Conservation (phyloP, 2,888 invertebrate species). For the Agrotis puta region DNA sequence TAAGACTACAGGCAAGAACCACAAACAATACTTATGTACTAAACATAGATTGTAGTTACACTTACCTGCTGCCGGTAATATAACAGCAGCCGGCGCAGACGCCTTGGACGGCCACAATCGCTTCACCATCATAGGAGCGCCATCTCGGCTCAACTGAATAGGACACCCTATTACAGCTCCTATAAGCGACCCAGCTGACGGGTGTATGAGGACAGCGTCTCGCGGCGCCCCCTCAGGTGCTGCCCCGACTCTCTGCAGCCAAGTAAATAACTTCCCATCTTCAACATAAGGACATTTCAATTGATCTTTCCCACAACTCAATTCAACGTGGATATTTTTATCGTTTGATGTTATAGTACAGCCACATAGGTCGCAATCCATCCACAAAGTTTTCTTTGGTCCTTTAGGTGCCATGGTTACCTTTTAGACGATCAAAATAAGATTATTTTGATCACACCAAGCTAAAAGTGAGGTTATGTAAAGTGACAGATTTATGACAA, state of each 20-base stretch:
- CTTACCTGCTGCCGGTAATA: constrained; percentile 85
- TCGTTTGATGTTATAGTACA: constrained; percentile 91
- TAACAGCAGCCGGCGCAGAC: constrained; percentile 85
- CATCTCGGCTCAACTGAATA: constrained; percentile 79
- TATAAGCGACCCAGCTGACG: constrained; percentile 82
- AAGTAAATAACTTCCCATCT: constrained; percentile 77
- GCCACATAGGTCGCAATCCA: constrained; percentile 92
- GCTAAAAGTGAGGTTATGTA: constrained; percentile 46
- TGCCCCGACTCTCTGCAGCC: constrained; percentile 81
- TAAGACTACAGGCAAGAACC: neutral
- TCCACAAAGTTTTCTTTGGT: constrained; percentile 91
- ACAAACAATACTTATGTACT: neutral
- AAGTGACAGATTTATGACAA: constrained; percentile 12
- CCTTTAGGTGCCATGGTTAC: constrained; percentile 84
- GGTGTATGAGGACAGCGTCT: constrained; percentile 84
- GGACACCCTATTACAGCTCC: constrained; percentile 85
- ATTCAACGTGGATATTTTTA: constrained; percentile 87
- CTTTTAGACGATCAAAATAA: neutral
- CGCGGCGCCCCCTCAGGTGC: constrained; percentile 82
- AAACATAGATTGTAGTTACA: neutral
- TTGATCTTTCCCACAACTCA: constrained; percentile 88
- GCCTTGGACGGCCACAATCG: constrained; percentile 88
- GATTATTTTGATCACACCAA: constrained; percentile 16
- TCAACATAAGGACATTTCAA: constrained; percentile 86
- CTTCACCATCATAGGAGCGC: constrained; percentile 82